Conservation (phyloP, 2,888 invertebrate species). For the Cephus nigrinus region DNA sequence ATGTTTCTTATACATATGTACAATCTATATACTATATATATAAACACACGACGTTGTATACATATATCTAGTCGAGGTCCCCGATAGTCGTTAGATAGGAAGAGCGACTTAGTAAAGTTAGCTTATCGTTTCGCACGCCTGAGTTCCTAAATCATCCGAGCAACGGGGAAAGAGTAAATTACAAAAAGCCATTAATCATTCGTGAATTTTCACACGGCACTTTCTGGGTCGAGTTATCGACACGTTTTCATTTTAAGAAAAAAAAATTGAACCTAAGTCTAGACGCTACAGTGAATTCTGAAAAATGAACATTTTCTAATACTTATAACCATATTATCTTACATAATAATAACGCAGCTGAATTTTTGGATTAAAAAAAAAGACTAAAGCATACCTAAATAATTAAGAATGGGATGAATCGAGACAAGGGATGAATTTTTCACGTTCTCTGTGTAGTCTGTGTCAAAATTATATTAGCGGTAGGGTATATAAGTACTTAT, state of each 20-base stretch:
- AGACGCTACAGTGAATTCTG: not conserved
- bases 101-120: conserved; percentile 33
- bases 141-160: conserved; percentile 40
- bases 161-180: conserved; percentile 12
- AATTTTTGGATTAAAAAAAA: not conserved
- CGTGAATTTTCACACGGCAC: not conserved
- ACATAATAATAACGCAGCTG: no score
- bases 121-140: conserved; percentile 39
- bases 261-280: not conserved
- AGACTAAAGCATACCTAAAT: not conserved
- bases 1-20: not conserved
- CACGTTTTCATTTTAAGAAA: not conserved
- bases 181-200: conserved; percentile 1
- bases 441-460: not conserved
- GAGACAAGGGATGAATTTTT: not conserved
- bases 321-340: no score
- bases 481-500: not conserved
- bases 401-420: not conserved
- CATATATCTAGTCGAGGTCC: not conserved
- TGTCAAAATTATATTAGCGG: not conserved
- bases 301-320: not conserved
- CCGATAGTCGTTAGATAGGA: not conserved
- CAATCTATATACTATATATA: not conserved
- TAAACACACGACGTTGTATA: not conserved
- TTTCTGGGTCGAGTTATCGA: not conserved